These are phyloP conservation scores for Eristalis arbustorum DNA, from an alignment of 2,888 invertebrate genomes.

Conservation along the genomic window DNA sequence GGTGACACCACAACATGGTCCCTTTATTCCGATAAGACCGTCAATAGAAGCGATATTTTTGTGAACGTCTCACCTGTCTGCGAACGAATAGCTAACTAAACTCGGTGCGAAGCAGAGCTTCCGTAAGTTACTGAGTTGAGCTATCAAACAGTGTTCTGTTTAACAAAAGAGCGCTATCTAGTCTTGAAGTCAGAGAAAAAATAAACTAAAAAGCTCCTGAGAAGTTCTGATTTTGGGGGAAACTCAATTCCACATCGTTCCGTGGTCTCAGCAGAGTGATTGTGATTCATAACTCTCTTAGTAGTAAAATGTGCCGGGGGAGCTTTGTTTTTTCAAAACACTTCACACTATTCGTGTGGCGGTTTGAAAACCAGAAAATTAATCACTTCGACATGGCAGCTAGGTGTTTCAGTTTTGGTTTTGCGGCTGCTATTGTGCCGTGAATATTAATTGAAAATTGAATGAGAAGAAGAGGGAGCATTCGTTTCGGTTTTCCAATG, in stretches of 20 bases:
- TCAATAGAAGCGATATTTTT: neutral
- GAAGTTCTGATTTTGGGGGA: neutral
- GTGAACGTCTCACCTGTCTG: slow-evolving; percentile 52
- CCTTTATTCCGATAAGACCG: neutral
- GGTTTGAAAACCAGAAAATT: slow-evolving; percentile 29
- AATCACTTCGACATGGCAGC: slow-evolving; percentile 49
- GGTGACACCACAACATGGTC: slow-evolving; percentile 39
- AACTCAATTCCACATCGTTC: neutral
- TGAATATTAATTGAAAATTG: neutral
- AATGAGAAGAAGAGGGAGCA: neutral
- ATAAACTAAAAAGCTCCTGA: neutral
- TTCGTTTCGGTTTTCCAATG: neutral
- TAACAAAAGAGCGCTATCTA: neutral
- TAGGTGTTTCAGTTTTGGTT: slow-evolving; percentile 42
- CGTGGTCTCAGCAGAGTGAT: neutral
- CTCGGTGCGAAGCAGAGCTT: slow-evolving; percentile 2
- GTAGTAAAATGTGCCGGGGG: neutral
- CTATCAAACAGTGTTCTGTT: neutral
- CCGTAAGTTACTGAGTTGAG: neutral
- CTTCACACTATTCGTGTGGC: slow-evolving; percentile 7
- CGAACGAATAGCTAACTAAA: slow-evolving; percentile 45
- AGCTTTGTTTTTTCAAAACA: slow-evolving; percentile 24
- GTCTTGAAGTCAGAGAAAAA: neutral
- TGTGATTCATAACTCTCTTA: neutral
- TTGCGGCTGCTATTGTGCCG: neutral